Percentiles rank a stretch among this genome's conserved stretches.
Evolutionary conservation across 2,797 vertebrate species (phyloP).

Genomic region (Thunnus albacares): DNA sequence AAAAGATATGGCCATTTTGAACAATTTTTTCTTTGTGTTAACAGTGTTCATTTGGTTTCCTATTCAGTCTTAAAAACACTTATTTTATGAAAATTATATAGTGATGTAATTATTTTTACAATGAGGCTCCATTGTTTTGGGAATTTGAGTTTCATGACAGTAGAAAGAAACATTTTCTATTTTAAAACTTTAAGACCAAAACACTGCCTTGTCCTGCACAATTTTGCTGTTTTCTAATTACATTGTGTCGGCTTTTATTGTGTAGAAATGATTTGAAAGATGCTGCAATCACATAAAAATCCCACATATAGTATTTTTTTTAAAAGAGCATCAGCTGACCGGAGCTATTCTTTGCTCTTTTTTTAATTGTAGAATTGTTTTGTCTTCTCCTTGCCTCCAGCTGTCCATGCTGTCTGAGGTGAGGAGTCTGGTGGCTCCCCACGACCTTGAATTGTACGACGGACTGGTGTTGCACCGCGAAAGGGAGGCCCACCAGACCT

Average conservation of each 20-base stretch:
- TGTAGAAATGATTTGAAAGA: background rate
- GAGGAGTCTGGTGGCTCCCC: slow-evolving; percentile 87
- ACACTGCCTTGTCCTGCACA: background rate
- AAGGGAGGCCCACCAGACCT: slow-evolving; percentile 91
- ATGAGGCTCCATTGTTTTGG: no score
- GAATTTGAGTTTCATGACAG: no score
- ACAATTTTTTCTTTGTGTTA: no score
- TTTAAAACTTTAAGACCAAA: background rate
- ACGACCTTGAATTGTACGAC: slow-evolving; percentile 93
- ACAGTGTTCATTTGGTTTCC: no score
- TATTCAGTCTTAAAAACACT: no score
- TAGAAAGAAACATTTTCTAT: background rate
- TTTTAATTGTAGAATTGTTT: background rate
- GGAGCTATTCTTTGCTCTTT: background rate
- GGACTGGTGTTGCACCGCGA: slow-evolving; percentile 91
- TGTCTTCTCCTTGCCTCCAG: slow-evolving; percentile 72
- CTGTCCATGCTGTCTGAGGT: slow-evolving; percentile 94
- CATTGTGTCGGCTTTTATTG: background rate
- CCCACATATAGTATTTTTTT: background rate
- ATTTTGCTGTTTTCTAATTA: background rate
- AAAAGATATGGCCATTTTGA: no score
- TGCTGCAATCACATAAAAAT: background rate
- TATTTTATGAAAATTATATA: no score
- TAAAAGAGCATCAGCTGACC: background rate
- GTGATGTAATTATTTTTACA: no score